Evolutionary conservation across 1,140 invertebrate species (phyloP).

Genomic region (Scaptomyza hsui): DNA sequence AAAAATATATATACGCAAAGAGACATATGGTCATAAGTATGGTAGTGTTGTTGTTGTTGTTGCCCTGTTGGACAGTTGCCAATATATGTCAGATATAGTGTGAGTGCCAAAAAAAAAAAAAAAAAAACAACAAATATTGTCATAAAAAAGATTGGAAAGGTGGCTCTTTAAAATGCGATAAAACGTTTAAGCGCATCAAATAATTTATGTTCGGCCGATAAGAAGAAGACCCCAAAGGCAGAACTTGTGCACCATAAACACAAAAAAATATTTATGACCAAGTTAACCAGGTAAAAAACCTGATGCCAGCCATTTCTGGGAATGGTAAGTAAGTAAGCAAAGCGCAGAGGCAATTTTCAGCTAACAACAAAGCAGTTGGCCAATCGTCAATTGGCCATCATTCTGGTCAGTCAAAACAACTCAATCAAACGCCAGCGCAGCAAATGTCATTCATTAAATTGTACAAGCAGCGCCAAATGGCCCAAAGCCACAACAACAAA

Average conservation of each 20-base stretch:
- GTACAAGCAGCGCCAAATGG: slow-evolving; percentile 55
- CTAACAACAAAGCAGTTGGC: slow-evolving; percentile 39
- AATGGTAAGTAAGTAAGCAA: slow-evolving; percentile 10
- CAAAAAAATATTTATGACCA: slow-evolving; percentile 29
- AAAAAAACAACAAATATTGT: slow-evolving; percentile 45
- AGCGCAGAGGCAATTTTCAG: slow-evolving; percentile 12
- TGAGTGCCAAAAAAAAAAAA: slow-evolving; percentile 50
- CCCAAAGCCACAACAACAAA: slow-evolving; percentile 47
- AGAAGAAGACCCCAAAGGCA: slow-evolving; percentile 36
- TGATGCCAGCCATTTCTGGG: slow-evolving; percentile 11
- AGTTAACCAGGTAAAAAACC: slow-evolving; percentile 16
- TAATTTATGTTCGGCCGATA: slow-evolving; percentile 69
- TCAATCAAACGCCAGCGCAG: slow-evolving; percentile 70
- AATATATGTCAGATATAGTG: slow-evolving; percentile 66
- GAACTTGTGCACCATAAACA: too few relatives aligned
- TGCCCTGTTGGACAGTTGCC: slow-evolving; percentile 61
- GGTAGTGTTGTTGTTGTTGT: slow-evolving; percentile 4
- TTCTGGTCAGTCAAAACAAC: slow-evolving; percentile 71
- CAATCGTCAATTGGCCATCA: slow-evolving; percentile 64
- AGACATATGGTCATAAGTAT: slow-evolving; percentile 13
- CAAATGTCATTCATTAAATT: slow-evolving; percentile 78
- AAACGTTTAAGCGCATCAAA: slow-evolving; percentile 78
- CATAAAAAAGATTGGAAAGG: slow-evolving; percentile 66
- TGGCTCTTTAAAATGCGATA: slow-evolving; percentile 74
- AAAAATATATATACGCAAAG: slow-evolving; percentile 45